phyloP scores from a whole-genome alignment of 2,113 vertebrate species.

The Saguinus midas region DNA sequence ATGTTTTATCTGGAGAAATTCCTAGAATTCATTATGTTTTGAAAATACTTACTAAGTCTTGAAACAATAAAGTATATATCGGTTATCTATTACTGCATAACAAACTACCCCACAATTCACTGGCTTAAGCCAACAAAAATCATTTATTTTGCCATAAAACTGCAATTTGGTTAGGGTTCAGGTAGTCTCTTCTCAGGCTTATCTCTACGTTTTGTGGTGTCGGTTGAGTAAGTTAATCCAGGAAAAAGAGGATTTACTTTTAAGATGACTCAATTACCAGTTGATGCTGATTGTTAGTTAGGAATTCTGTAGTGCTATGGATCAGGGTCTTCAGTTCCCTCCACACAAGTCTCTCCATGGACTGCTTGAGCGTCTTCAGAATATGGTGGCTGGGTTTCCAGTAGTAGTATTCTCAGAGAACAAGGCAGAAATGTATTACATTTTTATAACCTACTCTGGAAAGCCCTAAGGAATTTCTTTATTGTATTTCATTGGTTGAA shows the following conservation, averaged over 20 bases:
- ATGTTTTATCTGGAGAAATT: conserved; percentile 7
- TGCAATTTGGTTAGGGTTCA: not conserved
- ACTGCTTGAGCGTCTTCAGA: not conserved
- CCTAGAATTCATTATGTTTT: conserved; percentile 19
- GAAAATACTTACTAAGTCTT: not conserved
- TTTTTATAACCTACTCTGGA: not conserved
- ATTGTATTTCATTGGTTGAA: not conserved
- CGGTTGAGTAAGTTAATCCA: not conserved
- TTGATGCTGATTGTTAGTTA: not conserved
- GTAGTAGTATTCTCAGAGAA: not conserved
- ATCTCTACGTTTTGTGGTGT: not conserved
- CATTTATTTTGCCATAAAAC: conserved; percentile 6
- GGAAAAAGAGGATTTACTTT: not conserved
- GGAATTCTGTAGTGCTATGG: not conserved
- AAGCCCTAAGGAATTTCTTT: not conserved
- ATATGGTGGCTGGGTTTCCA: not conserved
- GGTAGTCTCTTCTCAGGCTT: not conserved
- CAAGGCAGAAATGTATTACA: not conserved
- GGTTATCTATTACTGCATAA: not conserved
- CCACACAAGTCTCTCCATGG: not conserved
- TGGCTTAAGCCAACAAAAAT: not conserved
- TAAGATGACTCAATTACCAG: not conserved
- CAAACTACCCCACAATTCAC: not conserved
- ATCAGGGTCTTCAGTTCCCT: not conserved
- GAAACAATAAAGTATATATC: not conserved